Evolutionary conservation across 2,888 invertebrate species (phyloP), one percentile per base, ranked within the genome.

Genomic region (Oligia fasciuncula): DNA sequence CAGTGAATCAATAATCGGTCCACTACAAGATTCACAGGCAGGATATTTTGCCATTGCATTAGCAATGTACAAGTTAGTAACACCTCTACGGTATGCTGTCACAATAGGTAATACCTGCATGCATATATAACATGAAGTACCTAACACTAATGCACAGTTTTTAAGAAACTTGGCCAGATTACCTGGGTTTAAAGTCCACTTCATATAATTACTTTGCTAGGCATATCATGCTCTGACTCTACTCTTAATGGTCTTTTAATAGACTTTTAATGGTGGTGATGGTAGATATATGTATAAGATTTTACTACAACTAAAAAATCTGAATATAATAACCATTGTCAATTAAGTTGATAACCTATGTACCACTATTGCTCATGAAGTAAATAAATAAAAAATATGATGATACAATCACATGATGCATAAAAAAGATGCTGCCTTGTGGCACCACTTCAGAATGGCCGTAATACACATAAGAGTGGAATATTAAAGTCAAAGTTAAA

Each of bases 21-120:
- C 98, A 77, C 95, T 99, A 75, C 97, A 97, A 91, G 97, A 98
- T 86, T 98, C 99, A 0, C 97, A 97, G 89, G 98, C 99, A 93
- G 99, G 99, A 19, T 98, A 99, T 94, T 96, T 98, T 92, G 99
- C 99, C 14, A 97, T 99, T 62, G 97, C 99, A 0, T 99, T 99
- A 95, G 98, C 99, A 66, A 97, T 99, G 89, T 99, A 99, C 95
- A 99, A 99, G 97, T 97, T 99, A 87, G 98, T 98, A 51, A 99
- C 99, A 14, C 99, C 99, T 5, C 94, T 98, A 23, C 97, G 99
- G 88, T 99, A 99, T 95, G 98, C 99, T n/a, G 98, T 99, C 2
- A 99, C 99, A 72, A 93, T 99, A 92, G 99, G 98, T 98, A 97
- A 97, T 75, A 77, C 54, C 62, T 70, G 29, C 54, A 46, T 72